phyloP scores from a whole-genome alignment of 2,797 vertebrate genomes.

The Chrosomus eos region DNA sequence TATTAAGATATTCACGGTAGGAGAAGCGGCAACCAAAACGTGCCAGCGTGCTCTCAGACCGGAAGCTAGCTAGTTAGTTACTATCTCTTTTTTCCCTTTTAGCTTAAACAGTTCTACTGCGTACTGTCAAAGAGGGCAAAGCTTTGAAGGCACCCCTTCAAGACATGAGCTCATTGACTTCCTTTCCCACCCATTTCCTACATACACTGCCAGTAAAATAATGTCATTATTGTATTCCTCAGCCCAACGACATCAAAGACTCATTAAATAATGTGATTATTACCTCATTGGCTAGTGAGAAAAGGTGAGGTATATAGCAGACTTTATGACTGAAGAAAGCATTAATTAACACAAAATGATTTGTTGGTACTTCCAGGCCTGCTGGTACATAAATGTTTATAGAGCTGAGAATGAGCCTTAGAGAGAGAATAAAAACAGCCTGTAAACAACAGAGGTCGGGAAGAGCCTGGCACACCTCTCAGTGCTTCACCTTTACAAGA shows the following conservation, averaged over 20 bases:
- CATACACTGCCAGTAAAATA: constrained; percentile 34
- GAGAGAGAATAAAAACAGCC: constrained; percentile 33
- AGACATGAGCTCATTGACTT: constrained; percentile 50
- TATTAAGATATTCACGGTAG: too few species aligned
- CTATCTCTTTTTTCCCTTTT: not conserved
- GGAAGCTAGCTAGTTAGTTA: too few species aligned
- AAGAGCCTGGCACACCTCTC: not conserved
- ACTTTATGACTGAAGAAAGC: constrained; percentile 53
- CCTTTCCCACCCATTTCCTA: constrained; percentile 49
- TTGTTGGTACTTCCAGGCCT: constrained; percentile 34
- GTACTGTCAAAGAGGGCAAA: not conserved
- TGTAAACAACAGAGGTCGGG: constrained; percentile 22
- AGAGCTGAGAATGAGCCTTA: constrained; percentile 44
- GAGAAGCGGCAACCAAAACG: too few species aligned
- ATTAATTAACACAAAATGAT: constrained; percentile 47
- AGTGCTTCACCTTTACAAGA: not conserved
- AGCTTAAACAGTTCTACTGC: not conserved
- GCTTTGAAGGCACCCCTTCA: constrained; percentile 23
- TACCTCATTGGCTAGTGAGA: constrained; percentile 35
- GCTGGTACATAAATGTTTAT: constrained; percentile 63
- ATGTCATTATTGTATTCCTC: constrained; percentile 42
- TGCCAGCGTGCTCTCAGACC: too few species aligned
- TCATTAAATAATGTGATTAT: constrained; percentile 50
- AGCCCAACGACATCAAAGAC: constrained; percentile 44
- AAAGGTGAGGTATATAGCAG: not conserved